These are phyloP conservation scores for Etheostoma spectabile DNA, from an alignment of 2,113 vertebrate species.

Conservation along the genomic window DNA sequence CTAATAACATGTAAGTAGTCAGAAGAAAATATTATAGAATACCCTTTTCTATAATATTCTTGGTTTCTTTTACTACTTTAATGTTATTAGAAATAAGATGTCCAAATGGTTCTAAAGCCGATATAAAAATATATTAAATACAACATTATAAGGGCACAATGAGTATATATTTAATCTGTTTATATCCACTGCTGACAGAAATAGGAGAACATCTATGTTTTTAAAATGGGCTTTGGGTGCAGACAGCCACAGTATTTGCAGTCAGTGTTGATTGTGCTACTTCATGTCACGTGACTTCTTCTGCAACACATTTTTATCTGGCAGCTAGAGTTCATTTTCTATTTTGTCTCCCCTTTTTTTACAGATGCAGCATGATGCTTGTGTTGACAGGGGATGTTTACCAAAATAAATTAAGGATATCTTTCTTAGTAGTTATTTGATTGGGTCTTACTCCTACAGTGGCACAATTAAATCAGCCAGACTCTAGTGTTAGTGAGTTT, in stretches of 20 bases:
- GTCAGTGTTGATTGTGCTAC: constrained; percentile 26
- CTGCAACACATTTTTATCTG: constrained; percentile 41
- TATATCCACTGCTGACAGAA: not conserved
- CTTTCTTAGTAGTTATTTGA: not conserved
- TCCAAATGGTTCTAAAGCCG: not conserved
- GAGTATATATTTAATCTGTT: not conserved
- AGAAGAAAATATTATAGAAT: not conserved
- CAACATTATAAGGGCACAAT: constrained; percentile 11
- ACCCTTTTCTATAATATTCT: not conserved
- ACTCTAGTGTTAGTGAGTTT: constrained; percentile 17
- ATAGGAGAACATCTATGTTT: not conserved
- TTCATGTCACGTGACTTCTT: constrained; percentile 32
- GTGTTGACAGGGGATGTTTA: not conserved
- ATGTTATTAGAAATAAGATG: not conserved
- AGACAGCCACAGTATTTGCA: constrained; percentile 2
- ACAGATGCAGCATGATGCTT: not conserved
- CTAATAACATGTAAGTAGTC: too few relatives aligned
- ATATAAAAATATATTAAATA: constrained; percentile 5
- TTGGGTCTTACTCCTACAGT: not conserved
- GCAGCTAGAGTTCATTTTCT: constrained; percentile 25
- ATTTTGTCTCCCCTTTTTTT: not conserved
- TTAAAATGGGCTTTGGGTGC: not conserved
- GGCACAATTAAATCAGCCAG: constrained; percentile 14
- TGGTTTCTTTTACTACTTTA: not conserved
- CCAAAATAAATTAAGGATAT: not conserved